phyloP scores from a whole-genome alignment of 2,888 invertebrate genomes.

The Neoitamus cyanurus region DNA sequence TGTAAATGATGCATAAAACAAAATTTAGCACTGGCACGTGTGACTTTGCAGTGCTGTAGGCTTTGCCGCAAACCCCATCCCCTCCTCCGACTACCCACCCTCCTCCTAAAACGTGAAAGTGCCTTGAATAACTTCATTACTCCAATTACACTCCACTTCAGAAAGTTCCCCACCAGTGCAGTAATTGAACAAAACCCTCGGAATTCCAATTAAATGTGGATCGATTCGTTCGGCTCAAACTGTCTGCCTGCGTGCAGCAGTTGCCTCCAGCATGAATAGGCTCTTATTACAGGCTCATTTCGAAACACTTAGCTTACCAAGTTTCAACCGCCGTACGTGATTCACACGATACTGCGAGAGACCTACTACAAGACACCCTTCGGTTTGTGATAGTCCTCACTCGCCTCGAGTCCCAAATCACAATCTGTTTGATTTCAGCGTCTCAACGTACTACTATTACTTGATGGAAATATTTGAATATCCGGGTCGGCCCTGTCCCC shows the following conservation, averaged over 20 bases:
- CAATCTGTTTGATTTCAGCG: not conserved
- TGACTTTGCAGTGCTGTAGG: not conserved
- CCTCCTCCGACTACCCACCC: not conserved
- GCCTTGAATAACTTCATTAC: not conserved
- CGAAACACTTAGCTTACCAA: constrained; percentile 13
- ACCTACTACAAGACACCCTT: not conserved
- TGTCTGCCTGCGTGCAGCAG: constrained; percentile 3
- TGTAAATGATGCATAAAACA: not conserved
- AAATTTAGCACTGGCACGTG: not conserved
- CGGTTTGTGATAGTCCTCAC: not conserved
- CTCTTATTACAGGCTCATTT: constrained; percentile 14
- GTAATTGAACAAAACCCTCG: constrained; percentile 5
- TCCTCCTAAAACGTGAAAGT: not conserved
- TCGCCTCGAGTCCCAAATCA: not conserved
- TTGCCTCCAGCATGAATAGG: constrained; percentile 8
- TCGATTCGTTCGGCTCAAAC: not conserved
- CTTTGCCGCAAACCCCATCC: not conserved
- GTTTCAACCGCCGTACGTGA: constrained; percentile 23
- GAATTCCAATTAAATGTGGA: constrained; percentile 1
- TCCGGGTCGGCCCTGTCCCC: too few species aligned
- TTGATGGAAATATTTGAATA: not conserved
- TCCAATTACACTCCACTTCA: constrained; percentile 5
- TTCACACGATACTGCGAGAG: constrained; percentile 3
- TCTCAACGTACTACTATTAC: not conserved
- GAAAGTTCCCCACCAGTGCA: constrained; percentile 1